These are phyloP conservation scores for Polydrusus cervinus DNA, from an alignment of 2,888 invertebrate genomes.

Conservation along the genomic window DNA sequence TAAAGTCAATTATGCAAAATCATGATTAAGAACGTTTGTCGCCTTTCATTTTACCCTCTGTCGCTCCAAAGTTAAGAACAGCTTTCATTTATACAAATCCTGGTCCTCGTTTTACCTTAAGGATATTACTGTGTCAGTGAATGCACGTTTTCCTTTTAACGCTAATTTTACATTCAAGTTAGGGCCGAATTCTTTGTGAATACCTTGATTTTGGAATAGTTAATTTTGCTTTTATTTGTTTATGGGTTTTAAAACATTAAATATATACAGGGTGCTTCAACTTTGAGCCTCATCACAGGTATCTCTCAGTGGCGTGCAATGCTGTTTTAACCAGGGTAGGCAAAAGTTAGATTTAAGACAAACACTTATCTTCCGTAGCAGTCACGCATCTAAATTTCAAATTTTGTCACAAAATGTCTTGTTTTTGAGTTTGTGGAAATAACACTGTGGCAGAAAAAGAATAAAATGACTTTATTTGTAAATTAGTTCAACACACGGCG, in stretches of 20 bases:
- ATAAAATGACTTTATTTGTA: no score
- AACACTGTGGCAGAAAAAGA: no score
- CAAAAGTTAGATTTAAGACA: no score
- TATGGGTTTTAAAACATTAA: background rate
- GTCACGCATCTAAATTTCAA: no score
- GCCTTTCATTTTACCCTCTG: constrained; percentile 47
- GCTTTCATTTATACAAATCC: constrained; percentile 51
- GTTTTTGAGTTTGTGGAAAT: no score
- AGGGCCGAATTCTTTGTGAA: constrained; percentile 17
- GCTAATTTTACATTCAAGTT: constrained; percentile 13
- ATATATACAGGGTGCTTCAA: background rate
- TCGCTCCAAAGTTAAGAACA: constrained; percentile 43
- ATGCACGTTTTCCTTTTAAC: constrained; percentile 37
- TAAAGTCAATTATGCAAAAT: constrained; percentile 54
- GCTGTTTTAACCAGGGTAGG: no score
- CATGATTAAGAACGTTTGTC: constrained; percentile 51
- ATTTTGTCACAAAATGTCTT: no score
- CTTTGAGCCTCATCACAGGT: no score
- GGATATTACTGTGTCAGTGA: constrained; percentile 43
- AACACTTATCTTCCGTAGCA: no score
- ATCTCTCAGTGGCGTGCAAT: no score
- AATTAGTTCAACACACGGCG: no score
- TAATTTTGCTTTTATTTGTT: background rate
- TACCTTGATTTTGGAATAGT: background rate
- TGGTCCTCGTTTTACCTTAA: constrained; percentile 38